Evolutionary conservation across 2,888 invertebrate species (phyloP).

Genomic region (Cremastinae sp.): DNA sequence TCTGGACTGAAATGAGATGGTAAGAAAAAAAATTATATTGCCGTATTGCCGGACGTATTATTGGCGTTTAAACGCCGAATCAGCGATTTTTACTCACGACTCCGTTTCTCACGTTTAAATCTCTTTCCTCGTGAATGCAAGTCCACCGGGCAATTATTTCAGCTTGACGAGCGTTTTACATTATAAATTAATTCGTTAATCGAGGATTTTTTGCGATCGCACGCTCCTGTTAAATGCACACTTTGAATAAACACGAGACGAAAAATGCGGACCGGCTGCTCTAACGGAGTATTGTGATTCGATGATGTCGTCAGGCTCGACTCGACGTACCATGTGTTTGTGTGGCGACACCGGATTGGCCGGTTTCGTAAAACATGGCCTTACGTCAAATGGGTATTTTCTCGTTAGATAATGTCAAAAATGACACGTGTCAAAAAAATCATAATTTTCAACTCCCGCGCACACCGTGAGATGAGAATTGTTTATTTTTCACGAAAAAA

Average conservation of each 20-base stretch:
- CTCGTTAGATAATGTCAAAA: not conserved
- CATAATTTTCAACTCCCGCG: not conserved
- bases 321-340: constrained; percentile 70
- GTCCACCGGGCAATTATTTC: no score
- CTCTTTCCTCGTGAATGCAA: no score
- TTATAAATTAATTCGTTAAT: not conserved
- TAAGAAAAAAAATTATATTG: not conserved
- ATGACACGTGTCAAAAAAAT: constrained; percentile 7
- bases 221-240: not conserved
- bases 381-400: constrained; percentile 24
- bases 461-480: not conserved
- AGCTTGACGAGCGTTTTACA: not conserved
- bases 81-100: constrained; percentile 8
- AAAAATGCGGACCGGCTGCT: constrained; percentile 48
- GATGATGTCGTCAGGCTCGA: constrained; percentile 43
- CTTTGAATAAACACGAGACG: constrained; percentile 31
- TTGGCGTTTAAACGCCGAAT: constrained; percentile 5
- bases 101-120: not conserved
- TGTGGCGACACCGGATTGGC: constrained; percentile 76
- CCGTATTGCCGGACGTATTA: constrained; percentile 7
- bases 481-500: no score
- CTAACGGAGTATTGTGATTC: constrained; percentile 43
- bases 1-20: not conserved
- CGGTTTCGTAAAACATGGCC: constrained; percentile 1
- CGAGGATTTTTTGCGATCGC: not conserved